Evolutionary conservation across 2,797 vertebrate species (phyloP).

Genomic region (Chiroxiphia lanceolata): DNA sequence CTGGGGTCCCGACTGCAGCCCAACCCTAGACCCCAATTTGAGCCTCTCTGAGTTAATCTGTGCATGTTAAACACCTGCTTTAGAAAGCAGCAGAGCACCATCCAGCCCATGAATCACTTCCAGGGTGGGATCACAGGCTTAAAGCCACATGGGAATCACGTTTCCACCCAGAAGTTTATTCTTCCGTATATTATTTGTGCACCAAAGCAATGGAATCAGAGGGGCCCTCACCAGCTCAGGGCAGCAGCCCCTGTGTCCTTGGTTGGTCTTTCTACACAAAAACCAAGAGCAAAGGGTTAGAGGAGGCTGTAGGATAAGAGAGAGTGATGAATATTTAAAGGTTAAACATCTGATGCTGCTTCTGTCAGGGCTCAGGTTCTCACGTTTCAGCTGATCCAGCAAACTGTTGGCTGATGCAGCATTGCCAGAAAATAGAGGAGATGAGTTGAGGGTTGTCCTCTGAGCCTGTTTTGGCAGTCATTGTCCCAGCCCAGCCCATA

Average conservation of each 20-base stretch:
- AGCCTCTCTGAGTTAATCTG: neutral
- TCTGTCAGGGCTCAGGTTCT: constrained; percentile 1
- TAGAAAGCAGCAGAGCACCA: neutral
- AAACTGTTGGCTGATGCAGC: constrained; percentile 43
- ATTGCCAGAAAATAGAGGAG: neutral
- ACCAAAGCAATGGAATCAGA: neutral
- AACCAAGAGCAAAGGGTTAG: constrained; percentile 6
- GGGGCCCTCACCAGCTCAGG: fast-evolving
- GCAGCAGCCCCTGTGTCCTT: neutral
- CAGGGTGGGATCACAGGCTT: neutral
- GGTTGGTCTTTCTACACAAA: neutral
- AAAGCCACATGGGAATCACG: neutral
- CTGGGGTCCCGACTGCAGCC: neutral
- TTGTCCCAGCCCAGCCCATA: neutral
- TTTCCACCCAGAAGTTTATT: neutral
- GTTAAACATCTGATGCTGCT: constrained; percentile 44
- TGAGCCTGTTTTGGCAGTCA: neutral
- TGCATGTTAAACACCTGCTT: neutral
- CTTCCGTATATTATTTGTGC: neutral
- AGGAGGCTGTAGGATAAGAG: neutral
- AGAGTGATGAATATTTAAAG: constrained; percentile 58
- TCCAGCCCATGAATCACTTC: neutral
- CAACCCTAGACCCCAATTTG: fast-evolving
- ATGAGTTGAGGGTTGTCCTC: neutral
- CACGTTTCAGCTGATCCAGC: constrained; percentile 59